Base-by-base conservation (phyloP, 2,113 vertebrate genomes). In the Atherinomorus stipes region DNA sequence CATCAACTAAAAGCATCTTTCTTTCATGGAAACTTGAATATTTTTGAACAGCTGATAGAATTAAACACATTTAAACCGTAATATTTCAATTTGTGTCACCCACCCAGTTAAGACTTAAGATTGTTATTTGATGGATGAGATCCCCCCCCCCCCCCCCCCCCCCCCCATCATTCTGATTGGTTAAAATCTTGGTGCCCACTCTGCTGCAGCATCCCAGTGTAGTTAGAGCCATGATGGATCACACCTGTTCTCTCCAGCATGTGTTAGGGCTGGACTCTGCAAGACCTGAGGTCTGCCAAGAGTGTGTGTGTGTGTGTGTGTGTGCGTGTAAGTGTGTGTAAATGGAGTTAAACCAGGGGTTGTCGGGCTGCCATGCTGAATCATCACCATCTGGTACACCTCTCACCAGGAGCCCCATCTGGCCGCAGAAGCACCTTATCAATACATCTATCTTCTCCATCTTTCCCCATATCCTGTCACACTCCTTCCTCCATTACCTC, bases 161-260 rank as follows among this genome's bases (percentile, higher is more conserved):
- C 11, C 57, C 53, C 44, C 0, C 64, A 37, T 49, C 18, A n/a
- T 59, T 31, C 51, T 68, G 44, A 81, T 74, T 76, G 60, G 69
- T 62, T 77, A 25, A 69, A 67, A 78, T 73, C 16, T 44, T 54
- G 68, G 62, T 69, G 62, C 44, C 8, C 21, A 1, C 60, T 66
- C 22, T 51, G 44, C 49, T 44, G 45, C 52, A 65, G 76, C 19
- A 0, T 63, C 74, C 75, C 49, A n/a, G 69, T 71, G 66, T 62
- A 4, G 44, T 87, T 85, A 53, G 42, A 59, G 67, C 57, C 23
- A 12, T 89, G 85, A 87, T 85, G 77, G 77, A 87, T 87, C 74
- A 42, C 25, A 8, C 23, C 64, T 15, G 26, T 61, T 81, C 25
- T 26, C 54, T 59, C 57, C 25, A 84, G 78, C 83, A 79, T 86